Base-by-base conservation (phyloP, 2,888 invertebrate genomes). In the Cephus pulcher region DNA sequence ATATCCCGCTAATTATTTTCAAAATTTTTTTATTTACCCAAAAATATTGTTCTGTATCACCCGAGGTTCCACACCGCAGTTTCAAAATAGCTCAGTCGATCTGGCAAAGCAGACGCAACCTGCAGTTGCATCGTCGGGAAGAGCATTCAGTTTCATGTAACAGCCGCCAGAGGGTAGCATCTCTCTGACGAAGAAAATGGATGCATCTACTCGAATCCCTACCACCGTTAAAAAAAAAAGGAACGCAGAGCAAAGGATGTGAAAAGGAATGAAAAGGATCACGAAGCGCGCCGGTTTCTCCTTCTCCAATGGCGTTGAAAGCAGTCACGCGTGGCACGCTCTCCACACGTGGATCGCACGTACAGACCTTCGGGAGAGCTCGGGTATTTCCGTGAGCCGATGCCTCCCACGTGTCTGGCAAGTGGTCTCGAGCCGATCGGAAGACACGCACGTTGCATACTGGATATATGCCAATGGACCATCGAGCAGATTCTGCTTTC, bases 271-370 rank as follows among this genome's bases (percentile, higher is more conserved):
- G 56, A 56, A 56, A 56, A 56, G 56, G 56, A 56, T 56, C 37
- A 23, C 74, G 37, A 76, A 35, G 78, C 12, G 71, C 75, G 74
- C 69, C 76, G 69, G 76, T 77, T 76, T 74, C 79, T 56, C 75
- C 78, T 80, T 69, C 78, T 78, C 34, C 75, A 73, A 71, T 34
- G 34, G 71, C 80, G 76, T 75, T 73, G 79, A 78, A 78, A 78
- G 81, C 82, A 85, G 88, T 89, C 91, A 88, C 89, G 90, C 89
- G 89, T 88, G 89, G 90, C 91, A 90, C 91, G 90, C 88, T 90
- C 88, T 87, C 84, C 88, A 88, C 90, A 88, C 90, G 90, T 89
- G 89, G 88, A 88, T 85, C 88, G 86, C 87, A 86, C 87, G 86
- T 86, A 84, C 84, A 73, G 74, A 76, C 68, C 76, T 82, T 88